These are phyloP conservation scores for Argyrosomus japonicus DNA, from an alignment of 2,113 vertebrate genomes.

Conservation along the genomic window DNA sequence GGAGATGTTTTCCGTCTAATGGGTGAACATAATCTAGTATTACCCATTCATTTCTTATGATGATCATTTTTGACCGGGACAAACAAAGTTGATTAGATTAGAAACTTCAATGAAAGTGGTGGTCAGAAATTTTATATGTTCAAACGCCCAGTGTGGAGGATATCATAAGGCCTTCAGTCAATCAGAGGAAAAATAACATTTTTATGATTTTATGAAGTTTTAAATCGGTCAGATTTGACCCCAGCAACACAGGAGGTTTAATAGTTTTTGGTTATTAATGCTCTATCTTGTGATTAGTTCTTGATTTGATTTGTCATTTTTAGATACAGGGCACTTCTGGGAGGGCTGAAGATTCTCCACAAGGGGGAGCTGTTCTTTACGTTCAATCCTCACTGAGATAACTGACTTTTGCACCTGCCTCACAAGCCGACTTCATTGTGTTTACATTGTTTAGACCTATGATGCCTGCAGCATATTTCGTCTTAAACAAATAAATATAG, in stretches of 20 bases:
- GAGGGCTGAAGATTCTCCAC: not conserved
- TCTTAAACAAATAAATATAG: not conserved
- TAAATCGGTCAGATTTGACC: too few species aligned
- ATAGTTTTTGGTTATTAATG: not conserved
- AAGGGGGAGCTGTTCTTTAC: constrained; percentile 1
- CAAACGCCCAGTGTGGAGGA: not conserved
- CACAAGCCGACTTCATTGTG: not conserved
- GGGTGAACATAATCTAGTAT: too few species aligned
- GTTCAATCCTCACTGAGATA: not conserved
- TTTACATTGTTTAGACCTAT: not conserved
- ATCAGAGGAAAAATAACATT: not conserved
- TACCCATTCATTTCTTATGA: too few species aligned
- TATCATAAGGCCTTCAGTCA: not conserved
- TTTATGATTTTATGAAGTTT: too few species aligned
- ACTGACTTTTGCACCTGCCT: not conserved
- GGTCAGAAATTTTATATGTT: not conserved
- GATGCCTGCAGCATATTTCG: not conserved
- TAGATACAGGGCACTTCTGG: not conserved
- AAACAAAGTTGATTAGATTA: not conserved
- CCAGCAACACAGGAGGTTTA: too few species aligned
- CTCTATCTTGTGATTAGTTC: not conserved
- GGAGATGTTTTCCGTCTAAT: too few species aligned
- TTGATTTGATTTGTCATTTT: not conserved
- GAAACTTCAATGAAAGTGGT: not conserved
- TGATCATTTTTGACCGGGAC: too few species aligned